Percentiles rank a stretch among this genome's conserved stretches.
These are phyloP conservation scores for Drosophila leonis DNA, from an alignment of 2,888 invertebrate species.

Conservation along the genomic window DNA sequence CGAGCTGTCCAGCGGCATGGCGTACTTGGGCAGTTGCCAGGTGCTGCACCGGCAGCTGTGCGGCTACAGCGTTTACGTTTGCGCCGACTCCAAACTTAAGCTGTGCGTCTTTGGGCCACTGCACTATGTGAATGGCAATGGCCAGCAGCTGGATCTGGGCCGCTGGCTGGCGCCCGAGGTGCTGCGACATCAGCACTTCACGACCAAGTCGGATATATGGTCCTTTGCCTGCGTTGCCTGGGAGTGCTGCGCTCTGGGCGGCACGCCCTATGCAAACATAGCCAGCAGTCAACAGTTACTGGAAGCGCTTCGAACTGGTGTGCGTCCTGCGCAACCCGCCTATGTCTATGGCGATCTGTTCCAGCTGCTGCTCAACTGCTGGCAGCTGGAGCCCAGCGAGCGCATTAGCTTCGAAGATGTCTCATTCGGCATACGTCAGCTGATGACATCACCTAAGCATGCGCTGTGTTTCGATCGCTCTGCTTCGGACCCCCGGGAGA, in stretches of 20 bases:
- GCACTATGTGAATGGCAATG: constrained; percentile 88
- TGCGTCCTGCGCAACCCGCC: constrained; percentile 90
- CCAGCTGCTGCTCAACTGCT: constrained; percentile 93
- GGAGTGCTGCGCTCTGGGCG: constrained; percentile 93
- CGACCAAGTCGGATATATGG: constrained; percentile 93
- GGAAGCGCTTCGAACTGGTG: constrained; percentile 89
- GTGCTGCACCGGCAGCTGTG: constrained; percentile 91
- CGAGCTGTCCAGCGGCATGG: constrained; percentile 90
- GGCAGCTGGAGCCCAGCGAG: constrained; percentile 93
- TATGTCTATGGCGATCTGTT: constrained; percentile 92
- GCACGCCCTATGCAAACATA: constrained; percentile 91
- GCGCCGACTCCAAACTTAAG: constrained; percentile 89
- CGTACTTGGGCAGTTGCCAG: constrained; percentile 89
- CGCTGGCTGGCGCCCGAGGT: constrained; percentile 93
- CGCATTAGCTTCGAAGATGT: constrained; percentile 90
- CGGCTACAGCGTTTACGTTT: constrained; percentile 90
- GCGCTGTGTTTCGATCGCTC: constrained; percentile 82
- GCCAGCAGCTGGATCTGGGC: constrained; percentile 89
- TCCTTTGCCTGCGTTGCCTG: constrained; percentile 93
- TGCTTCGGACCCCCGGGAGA: constrained; percentile 64
- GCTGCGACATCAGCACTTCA: constrained; percentile 89
- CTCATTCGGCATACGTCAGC: constrained; percentile 85
- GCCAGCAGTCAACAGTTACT: constrained; percentile 89
- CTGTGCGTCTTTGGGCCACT: constrained; percentile 91
- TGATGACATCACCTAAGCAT: constrained; percentile 84